Percentiles rank a stretch among this genome's conserved stretches.
phyloP scores from a whole-genome alignment of 2,797 vertebrate species.

The Cossypha polioptera region DNA sequence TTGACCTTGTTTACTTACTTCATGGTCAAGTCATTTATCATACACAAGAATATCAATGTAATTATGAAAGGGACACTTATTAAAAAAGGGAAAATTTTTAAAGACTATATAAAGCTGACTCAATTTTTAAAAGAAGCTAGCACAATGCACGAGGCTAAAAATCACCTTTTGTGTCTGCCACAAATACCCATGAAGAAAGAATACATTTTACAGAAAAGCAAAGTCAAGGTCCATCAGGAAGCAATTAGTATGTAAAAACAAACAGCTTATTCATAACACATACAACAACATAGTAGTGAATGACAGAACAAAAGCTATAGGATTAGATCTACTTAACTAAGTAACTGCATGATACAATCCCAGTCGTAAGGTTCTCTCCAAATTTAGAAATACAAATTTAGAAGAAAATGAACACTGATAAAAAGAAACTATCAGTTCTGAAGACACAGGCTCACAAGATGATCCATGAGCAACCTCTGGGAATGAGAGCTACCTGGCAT shows the following conservation, averaged over 20 bases:
- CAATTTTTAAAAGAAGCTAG: background rate
- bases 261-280: background rate
- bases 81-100: background rate
- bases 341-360: background rate
- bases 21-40: background rate
- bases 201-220: background rate
- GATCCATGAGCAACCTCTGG: background rate
- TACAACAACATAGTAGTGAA: background rate
- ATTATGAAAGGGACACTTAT: background rate
- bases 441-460: background rate
- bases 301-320: background rate
- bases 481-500: background rate
- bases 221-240: background rate
- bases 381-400: background rate
- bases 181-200: background rate
- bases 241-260: background rate
- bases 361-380: background rate
- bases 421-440: background rate
- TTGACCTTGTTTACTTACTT: background rate
- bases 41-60: background rate
- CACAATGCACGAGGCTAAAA: fast-evolving
- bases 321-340: background rate
- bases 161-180: background rate
- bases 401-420: background rate
- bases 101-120: background rate